Evolutionary conservation across 2,888 invertebrate species (phyloP), one percentile per base, ranked within the genome.

Genomic region (Epistrophe grossulariae): DNA sequence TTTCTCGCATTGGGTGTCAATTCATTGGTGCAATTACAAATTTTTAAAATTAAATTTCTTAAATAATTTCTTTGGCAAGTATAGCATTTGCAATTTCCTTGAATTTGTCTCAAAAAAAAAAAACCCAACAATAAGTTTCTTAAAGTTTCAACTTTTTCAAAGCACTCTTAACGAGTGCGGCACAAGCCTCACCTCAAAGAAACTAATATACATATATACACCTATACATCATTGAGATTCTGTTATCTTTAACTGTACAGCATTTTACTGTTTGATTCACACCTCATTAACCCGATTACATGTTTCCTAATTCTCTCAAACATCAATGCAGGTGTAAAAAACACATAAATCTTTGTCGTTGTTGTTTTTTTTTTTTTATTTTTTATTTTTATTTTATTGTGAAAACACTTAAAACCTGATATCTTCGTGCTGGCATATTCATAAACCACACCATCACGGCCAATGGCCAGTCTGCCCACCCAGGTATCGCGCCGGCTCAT

Each of bases 261-360:
- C 9, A 19, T 19, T 76, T 19, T 45, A 31, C 24, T 55, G 35
- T 62, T 24, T 71, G 71, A 84, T 76, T 80, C 76, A 80, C 73
- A 84, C 66, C 81, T 80, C 84, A 84, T 81, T 80, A 81, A 57
- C 76, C 81, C 71, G 60, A 48, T 84, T 80, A 84, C 60, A 55
- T 80, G 71, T 55, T 35, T 59, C 77, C 80, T 76, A 68, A 77
- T 52, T 72, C 70, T 43, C 70, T 28, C 64, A 70, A 55, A 48
- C 19, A 57, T 57, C 73, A 70, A 79, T 52, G 71, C 84, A 84
- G 84, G 84, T 84, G 81, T 60, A 77, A 68, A 10, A 38, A 28
- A 55, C n/a, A 2, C 66, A 73, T 81, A 62, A 77, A 81, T 72
- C 79, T 70, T 40, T 8, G 7, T 15, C 24, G 3, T 2, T 24